These are phyloP conservation scores for Caenorhabditis auriculariae DNA, from an alignment of 2,888 invertebrate genomes.

Conservation along the genomic window DNA sequence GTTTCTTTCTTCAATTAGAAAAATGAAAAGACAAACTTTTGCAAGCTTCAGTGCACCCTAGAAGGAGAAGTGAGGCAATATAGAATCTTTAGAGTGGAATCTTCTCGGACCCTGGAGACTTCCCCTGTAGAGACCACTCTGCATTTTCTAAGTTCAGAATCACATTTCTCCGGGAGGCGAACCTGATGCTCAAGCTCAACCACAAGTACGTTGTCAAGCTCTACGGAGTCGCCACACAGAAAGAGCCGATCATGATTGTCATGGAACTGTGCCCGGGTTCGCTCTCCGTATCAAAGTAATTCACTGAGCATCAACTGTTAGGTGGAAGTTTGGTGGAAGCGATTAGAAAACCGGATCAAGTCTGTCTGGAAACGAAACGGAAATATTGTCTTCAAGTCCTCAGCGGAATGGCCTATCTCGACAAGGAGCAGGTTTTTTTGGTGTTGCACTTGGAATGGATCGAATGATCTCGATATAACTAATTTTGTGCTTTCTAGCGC, in stretches of 20 bases:
- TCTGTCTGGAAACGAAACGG: conserved; percentile 6
- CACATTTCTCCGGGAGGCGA: conserved; percentile 48
- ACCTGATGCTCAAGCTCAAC: conserved; percentile 47
- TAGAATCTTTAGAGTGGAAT: not conserved
- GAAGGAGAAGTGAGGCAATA: not conserved
- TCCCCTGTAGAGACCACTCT: not conserved
- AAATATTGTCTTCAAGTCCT: conserved; percentile 32
- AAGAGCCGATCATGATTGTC: conserved; percentile 51
- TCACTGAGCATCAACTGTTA: not conserved
- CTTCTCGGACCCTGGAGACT: too few relatives aligned
- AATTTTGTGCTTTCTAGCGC: too few relatives aligned
- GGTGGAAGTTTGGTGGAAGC: conserved; percentile 31
- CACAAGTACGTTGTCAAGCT: conserved; percentile 44
- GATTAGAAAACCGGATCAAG: conserved; percentile 3
- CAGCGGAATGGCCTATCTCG: conserved; percentile 48
- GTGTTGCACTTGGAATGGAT: not conserved
- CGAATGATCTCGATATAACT: too few relatives aligned
- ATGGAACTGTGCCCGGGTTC: conserved; percentile 45
- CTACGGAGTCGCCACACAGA: conserved; percentile 46
- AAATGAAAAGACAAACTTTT: not conserved
- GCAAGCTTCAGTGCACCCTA: not conserved
- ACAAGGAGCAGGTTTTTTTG: conserved; percentile 24
- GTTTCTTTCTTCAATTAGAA: not conserved
- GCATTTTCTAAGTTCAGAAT: conserved; percentile 29
- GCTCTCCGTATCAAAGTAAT: not conserved